Percentiles rank a stretch among this genome's conserved stretches.
Conservation (phyloP, 2,113 vertebrate species). For the Drymodes brunneopygia region DNA sequence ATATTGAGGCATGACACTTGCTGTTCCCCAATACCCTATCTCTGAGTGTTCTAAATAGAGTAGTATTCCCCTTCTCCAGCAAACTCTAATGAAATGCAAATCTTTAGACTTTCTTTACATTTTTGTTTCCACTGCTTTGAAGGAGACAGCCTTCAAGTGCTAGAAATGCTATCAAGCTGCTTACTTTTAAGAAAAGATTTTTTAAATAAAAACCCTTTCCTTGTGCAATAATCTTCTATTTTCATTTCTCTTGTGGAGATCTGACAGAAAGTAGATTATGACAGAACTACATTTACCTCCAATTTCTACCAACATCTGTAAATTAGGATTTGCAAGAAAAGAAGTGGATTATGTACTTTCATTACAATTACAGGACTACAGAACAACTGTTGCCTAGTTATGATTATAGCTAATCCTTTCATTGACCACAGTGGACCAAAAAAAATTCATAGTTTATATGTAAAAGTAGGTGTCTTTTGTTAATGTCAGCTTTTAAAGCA, state of each 20-base stretch:
- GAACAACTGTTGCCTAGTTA: conserved; percentile 34
- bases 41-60: not conserved
- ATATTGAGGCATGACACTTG: not conserved
- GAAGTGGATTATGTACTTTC: conserved; percentile 47
- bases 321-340: conserved; percentile 61
- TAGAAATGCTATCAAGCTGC: conserved; percentile 15
- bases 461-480: not conserved
- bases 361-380: conserved; percentile 46
- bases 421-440: not conserved
- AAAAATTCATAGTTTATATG: not conserved
- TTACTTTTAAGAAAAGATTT: not conserved
- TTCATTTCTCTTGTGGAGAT: conserved; percentile 43
- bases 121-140: not conserved
- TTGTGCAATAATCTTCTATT: conserved; percentile 46
- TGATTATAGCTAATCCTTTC: conserved; percentile 48
- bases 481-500: not conserved
- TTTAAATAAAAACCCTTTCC: not conserved
- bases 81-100: not conserved
- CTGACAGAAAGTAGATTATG: conserved; percentile 46
- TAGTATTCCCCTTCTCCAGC: not conserved
- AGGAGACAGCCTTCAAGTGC: not conserved
- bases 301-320: conserved; percentile 51
- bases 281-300: not conserved
- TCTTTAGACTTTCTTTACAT: not conserved
- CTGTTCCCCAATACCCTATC: not conserved